Evolutionary conservation across 2,888 invertebrate genomes (phyloP).

Genomic region (Pandemis heparana): DNA sequence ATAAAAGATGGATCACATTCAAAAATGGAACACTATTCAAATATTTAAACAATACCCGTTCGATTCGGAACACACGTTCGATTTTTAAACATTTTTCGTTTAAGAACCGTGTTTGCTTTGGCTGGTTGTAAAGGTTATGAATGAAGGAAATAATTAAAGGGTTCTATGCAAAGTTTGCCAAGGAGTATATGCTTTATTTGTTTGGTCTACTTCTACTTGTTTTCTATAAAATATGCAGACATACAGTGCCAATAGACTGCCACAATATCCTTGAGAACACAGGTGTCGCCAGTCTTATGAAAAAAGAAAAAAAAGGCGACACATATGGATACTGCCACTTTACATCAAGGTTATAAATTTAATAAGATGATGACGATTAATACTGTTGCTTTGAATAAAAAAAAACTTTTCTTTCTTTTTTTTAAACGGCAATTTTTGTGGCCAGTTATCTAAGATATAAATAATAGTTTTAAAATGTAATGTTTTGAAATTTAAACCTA

Average conservation of each 20-base stretch:
- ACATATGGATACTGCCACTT: no score
- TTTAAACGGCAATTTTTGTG: no score
- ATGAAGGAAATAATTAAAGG: slow-evolving; percentile 1
- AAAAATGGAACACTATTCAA: slow-evolving; percentile 64
- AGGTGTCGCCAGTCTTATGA: no score
- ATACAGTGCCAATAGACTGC: neutral
- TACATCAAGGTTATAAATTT: no score
- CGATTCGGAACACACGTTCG: slow-evolving; percentile 61
- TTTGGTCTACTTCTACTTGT: no score
- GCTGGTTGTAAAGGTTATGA: slow-evolving; percentile 29
- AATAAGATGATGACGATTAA: no score
- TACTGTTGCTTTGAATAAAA: no score
- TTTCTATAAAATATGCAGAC: neutral
- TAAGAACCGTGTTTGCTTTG: slow-evolving; percentile 24
- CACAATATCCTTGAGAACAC: no score
- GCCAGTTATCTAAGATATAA: no score
- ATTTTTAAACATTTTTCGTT: slow-evolving; percentile 51
- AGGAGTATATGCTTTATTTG: neutral
- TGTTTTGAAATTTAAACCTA: neutral
- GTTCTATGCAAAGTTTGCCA: neutral
- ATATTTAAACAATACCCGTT: slow-evolving; percentile 65
- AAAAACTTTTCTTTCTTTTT: no score
- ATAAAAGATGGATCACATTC: slow-evolving; percentile 78
- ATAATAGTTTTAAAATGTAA: no score
- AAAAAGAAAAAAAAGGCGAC: no score